Conservation (phyloP, 2,113 vertebrate genomes). For the Myotis lucifugus region DNA sequence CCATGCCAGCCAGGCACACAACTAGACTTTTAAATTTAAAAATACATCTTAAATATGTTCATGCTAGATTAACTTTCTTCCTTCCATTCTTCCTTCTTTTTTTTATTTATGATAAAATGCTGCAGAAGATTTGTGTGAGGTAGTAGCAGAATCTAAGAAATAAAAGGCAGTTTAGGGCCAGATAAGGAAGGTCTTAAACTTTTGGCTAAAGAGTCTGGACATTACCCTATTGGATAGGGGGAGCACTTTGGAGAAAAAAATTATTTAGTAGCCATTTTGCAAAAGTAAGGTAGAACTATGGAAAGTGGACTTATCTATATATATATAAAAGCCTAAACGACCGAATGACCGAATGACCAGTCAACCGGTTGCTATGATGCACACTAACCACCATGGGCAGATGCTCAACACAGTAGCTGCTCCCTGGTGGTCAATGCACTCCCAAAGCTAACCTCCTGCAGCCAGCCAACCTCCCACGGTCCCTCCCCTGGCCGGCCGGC, state of each 20-base stretch:
- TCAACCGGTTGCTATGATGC: too few species aligned
- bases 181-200: background rate
- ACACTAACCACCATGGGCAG: too few species aligned
- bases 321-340: too few species aligned
- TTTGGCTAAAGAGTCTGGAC: background rate
- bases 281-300: background rate
- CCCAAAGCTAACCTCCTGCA: too few species aligned
- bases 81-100: background rate
- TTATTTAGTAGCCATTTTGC: background rate
- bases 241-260: background rate
- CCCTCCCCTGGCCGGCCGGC: fast-evolving
- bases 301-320: background rate
- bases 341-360: fast-evolving
- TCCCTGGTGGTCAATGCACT: too few species aligned
- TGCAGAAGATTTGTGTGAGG: background rate
- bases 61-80: background rate
- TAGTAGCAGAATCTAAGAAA: background rate
- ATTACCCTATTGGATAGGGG: background rate
- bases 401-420: too few species aligned
- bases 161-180: background rate
- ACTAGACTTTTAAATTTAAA: conserved; percentile 13
- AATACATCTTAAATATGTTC: background rate
- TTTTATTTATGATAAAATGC: background rate
- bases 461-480: too few species aligned
- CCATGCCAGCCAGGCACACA: too few species aligned